Evolutionary conservation across 2,113 vertebrate genomes (phyloP), one percentile per base, ranked within the genome.

Genomic region (Albula goreensis): DNA sequence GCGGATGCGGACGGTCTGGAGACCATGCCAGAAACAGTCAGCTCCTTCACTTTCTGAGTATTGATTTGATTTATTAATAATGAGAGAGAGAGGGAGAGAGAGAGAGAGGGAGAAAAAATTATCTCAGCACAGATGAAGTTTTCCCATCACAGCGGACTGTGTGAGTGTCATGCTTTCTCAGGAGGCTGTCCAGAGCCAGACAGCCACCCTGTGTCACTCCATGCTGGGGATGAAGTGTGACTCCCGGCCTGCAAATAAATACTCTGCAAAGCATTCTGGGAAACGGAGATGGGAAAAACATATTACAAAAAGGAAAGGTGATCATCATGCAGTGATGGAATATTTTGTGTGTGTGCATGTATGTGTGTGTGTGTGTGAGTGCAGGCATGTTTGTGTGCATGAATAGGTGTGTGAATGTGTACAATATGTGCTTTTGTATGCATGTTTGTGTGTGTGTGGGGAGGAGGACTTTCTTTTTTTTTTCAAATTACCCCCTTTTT

Each of bases 11-110:
- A 41, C 9, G 31, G 84, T 51, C 50, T 77, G 78, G 82, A 77
- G 41, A 66, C 63, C 22, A 19, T n/a, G 91, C 91, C 90, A 93
- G 90, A 93, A 85, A 78, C 80, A 78, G 63, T 82, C 60, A 63
- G 85, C 50, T 50, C 19, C 15, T 41, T 31, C 63, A 11, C 80
- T 22, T 74, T 86, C 49, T 80, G 77, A 87, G 82, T 53, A 66
- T 60, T 80, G 56, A 81, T 81, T 85, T 78, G 57, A 85, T 85
- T 85, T 85, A 81, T 78, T 85, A 85, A 85, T 63, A 83, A 78
- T 85, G 86, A 6, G 2, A 79, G 74, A 49, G 89, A 83, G 86
- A 89, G 84, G 84, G 88, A 90, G 86, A 87, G 86, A 84, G 79
- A 66, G 85, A 81, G 52, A 50, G 66, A 7, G 51, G 7, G 31